Base-by-base conservation (phyloP, 2,113 vertebrate genomes). In the Pelodiscus sinensis region DNA sequence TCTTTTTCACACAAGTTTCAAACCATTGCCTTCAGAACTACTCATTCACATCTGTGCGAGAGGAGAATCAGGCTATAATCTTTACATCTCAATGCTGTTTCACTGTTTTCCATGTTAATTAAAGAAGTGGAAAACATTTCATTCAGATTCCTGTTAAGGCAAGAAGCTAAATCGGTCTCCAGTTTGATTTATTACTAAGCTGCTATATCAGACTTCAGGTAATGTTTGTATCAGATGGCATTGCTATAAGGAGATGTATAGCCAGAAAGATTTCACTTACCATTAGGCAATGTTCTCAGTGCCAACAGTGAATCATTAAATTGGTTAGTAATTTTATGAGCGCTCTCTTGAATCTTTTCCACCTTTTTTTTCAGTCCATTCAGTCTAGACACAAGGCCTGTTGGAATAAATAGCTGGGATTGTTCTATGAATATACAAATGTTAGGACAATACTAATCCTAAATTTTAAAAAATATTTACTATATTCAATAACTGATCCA, bases 351-450 rank as follows among this genome's bases (percentile, higher is more conserved):
- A 94, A 98, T 97, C 82, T 96, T 92, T 87, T 95, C 97, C 71
- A 98, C 92, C 50, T 95, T 97, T 75, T 91, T 96, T 85, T 96
- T 98, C 85, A 98, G 68, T 16, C 84, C 94, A 88, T 94, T 98
- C 90, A 99, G 84, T 82, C 97, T 96, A 81, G 93, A 3, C 7
- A 92, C 82, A 56, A 99, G 79, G 51, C 97, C 99, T 99, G 93
- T 79, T 91, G 51, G 88, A 96, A 94, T 65, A 90, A 93, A 91
- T 18, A 93, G 38, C 24, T 79, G 22, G 85, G 84, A 85, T 82
- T 75, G 80, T 38, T 81, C 82, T 13, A 78, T 16, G 56, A 8
- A 68, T 35, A 88, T 89, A 89, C 3, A 92, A 89, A 90, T 62
- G 5, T 29, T 27, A 50, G 35, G 14, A 71, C 21, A 35, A 54